These are phyloP conservation scores for Columbina picui DNA, from an alignment of 2,113 vertebrate species.

Conservation along the genomic window DNA sequence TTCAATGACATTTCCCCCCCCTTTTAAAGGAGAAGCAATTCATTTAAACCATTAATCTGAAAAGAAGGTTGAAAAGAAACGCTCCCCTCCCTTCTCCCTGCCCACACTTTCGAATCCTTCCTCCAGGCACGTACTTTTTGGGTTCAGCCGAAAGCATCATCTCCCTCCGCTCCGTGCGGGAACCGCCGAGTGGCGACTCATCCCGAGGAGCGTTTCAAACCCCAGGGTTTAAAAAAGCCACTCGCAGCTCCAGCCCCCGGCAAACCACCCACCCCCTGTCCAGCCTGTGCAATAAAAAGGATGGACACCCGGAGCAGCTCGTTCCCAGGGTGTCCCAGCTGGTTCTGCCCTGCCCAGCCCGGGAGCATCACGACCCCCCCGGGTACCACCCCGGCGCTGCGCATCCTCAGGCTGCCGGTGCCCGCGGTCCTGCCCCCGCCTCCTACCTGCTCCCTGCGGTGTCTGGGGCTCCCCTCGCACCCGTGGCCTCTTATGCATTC, in stretches of 20 bases:
- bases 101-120: background rate
- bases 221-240: background rate
- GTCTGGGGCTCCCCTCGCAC: background rate
- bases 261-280: background rate
- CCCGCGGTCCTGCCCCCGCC: background rate
- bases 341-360: background rate
- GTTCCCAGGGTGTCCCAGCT: background rate
- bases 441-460: fast-evolving
- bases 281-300: background rate
- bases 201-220: background rate
- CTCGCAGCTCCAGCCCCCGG: background rate
- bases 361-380: fast-evolving
- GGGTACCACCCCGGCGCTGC: background rate
- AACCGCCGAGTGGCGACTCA: background rate
- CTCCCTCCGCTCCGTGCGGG: background rate
- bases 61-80: background rate
- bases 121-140: constrained; percentile 25
- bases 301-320: background rate
- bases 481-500: background rate
- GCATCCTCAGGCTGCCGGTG: background rate
- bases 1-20: background rate
- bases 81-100: background rate
- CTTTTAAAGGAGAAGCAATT: background rate
- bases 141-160: constrained; percentile 17
- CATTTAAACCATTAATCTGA: background rate